Evolutionary conservation across 2,113 vertebrate species (phyloP), one percentile per base, ranked within the genome.

Genomic region (Ctenodactylus gundi): DNA sequence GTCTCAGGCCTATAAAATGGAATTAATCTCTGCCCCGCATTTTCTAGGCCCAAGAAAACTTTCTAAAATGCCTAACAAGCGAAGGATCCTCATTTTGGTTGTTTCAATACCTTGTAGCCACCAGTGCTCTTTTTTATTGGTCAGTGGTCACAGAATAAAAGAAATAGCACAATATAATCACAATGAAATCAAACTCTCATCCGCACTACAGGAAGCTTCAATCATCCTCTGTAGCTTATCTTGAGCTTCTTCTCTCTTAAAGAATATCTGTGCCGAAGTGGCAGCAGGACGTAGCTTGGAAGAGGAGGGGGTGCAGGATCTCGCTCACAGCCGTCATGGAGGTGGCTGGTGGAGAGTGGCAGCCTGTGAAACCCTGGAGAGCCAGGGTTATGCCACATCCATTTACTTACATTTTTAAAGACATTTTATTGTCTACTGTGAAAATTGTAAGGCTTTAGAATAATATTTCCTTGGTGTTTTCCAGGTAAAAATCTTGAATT

Each of bases 391-490:
- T 46, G 23, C 67, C n/a, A 7, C 21, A 31, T 46, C 13, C 67
- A 53, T 46, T 23, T 57, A 60, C 67, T 64, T 29, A 75, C 53
- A 86, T 81, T 80, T 55, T 78, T 86, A 78, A 68, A 49, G 53
- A 39, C 27, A 77, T 92, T 87, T 89, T 72, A 93, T 64, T 90
- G 36, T 76, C 77, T 62, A 57, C 57, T 53, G 39, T 91, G 39
- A 51, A 73, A 87, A 90, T 89, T 85, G 88, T 46, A 84, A 90
- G 93, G 46, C 46, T 82, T 78, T 64, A 85, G 57, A 68, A 88
- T 90, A 83, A 93, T 95, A 94, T 62, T 91, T 92, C 36, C 88
- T 9, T 55, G 75, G 87, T 90, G 57, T 18, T 29, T 89, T 97
- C 90, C 73, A 97, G 41, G 49, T 58, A 95, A 83, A 91, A 95